Evolutionary conservation across 2,797 vertebrate species (phyloP), one percentile per base, ranked within the genome.

Genomic region (Pampus argenteus): DNA sequence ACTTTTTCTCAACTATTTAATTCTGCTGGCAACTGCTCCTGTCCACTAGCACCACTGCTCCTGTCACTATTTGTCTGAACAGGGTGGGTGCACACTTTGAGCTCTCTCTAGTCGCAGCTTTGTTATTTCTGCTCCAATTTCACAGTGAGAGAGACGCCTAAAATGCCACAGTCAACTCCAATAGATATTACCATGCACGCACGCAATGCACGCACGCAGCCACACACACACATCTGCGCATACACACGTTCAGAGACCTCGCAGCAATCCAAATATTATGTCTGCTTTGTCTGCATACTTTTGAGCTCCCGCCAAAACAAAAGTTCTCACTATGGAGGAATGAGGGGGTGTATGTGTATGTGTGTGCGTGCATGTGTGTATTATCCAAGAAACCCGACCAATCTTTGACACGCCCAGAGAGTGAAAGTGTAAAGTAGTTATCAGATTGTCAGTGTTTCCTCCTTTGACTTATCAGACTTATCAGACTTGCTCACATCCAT

Each of bases 251-350:
- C 71, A 58, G 48, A 56, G 84, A 85, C 87, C 92, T 93, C 72
- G 86, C 85, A 93, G 91, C 88, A 95, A 94, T 93, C 92, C 93
- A 95, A 95, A 94, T 95, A 95, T 95, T 95, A 94, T 95, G 94
- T 95, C 94, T 95, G 93, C 92, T 93, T 93, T 91, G 89, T 91
- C 92, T 91, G 92, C 91, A 94, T 94, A 93, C 93, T 93, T 93
- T 86, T 89, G 79, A 63, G 66, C 84, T 80, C 91, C 89, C 90
- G 92, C 93, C 94, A 95, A 95, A 95, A 95, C 92, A 95, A 95
- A 93, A 91, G 88, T 89, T 92, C 93, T 91, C 86, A 90, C 89
- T 88, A 81, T 84, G 85, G 85, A 90, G 86, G 86, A 92, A 89
- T 85, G 86, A 86, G 75, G 82, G 66, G 51, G 63, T 76, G 69